A percentile compares a stretch with the other conserved stretches of the same genome.
These are phyloP conservation scores for Cyclina sinensis DNA, from an alignment of 1,140 invertebrate species.

Conservation along the genomic window DNA sequence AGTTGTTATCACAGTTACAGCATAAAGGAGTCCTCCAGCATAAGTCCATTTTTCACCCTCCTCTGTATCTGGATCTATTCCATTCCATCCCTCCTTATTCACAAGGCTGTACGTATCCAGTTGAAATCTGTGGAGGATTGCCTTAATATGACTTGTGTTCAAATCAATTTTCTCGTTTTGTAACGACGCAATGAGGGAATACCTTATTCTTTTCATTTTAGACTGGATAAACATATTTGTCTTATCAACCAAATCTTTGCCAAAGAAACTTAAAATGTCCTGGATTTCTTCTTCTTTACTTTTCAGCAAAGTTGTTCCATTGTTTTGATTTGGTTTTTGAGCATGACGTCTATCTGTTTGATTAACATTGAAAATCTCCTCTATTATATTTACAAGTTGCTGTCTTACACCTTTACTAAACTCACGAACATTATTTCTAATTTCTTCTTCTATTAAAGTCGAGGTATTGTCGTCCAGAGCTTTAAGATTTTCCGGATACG, in stretches of 20 bases:
- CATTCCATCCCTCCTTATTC: conserved; percentile 48
- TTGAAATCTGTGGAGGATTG: conserved; percentile 8
- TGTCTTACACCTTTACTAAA: neutral
- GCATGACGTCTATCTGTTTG: neutral
- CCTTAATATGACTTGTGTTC: neutral
- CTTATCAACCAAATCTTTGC: neutral
- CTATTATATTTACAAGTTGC: neutral
- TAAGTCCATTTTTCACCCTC: conserved; percentile 40
- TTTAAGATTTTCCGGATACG: neutral
- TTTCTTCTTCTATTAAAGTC: neutral
- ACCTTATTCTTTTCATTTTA: neutral
- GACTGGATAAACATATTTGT: neutral
- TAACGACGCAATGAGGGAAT: neutral
- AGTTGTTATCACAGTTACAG: conserved; percentile 58
- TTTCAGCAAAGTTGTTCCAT: neutral
- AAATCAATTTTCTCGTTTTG: neutral
- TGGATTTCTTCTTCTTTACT: neutral
- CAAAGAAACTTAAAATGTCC: neutral
- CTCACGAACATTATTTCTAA: neutral
- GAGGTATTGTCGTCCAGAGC: neutral
- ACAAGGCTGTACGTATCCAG: conserved; percentile 30
- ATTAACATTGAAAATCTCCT: neutral
- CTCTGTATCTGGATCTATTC: neutral
- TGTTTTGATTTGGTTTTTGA: neutral
- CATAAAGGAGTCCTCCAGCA: conserved; percentile 47